These are phyloP conservation scores for Micromussa lordhowensis DNA, from an alignment of 92 coral and sea anemone species.

Conservation along the genomic window DNA sequence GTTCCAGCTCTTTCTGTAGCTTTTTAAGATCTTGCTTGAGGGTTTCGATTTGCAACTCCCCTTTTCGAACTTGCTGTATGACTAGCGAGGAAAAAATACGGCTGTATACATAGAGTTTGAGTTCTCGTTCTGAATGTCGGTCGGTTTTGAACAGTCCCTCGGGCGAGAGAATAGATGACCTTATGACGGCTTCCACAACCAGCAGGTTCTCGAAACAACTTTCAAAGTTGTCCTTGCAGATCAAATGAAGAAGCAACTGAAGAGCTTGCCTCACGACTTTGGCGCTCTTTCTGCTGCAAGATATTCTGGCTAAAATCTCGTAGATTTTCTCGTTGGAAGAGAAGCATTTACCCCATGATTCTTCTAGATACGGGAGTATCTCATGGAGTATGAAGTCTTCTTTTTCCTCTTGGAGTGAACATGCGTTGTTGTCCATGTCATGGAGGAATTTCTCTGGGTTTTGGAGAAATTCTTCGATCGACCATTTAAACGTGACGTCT, in stretches of 20 bases:
- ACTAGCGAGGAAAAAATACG: constrained; percentile 12
- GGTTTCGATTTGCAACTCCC: neutral
- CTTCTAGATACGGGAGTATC: neutral
- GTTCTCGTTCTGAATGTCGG: neutral
- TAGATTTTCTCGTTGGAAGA: constrained; percentile 11
- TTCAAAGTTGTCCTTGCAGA: constrained; percentile 9
- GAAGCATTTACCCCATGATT: constrained; percentile 4
- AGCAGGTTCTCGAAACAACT: neutral
- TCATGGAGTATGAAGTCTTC: constrained; percentile 16
- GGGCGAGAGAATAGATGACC: neutral
- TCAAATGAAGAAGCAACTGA: constrained; percentile 10
- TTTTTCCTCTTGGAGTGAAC: neutral
- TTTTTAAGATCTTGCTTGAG: constrained; percentile 19
- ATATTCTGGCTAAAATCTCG: neutral
- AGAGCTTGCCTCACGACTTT: neutral
- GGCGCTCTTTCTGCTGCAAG: constrained; percentile 10
- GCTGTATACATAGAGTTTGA: constrained; percentile 11
- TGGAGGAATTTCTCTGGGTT: neutral
- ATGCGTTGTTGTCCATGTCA: neutral
- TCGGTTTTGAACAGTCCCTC: constrained; percentile 1
- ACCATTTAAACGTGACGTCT: neutral
- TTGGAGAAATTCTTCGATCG: neutral
- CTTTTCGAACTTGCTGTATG: constrained; percentile 3
- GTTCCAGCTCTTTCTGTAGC: neutral
- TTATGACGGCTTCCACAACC: constrained; percentile 1